phyloP scores from a whole-genome alignment of 2,888 invertebrate species.

The Rhogogaster chlorosoma region DNA sequence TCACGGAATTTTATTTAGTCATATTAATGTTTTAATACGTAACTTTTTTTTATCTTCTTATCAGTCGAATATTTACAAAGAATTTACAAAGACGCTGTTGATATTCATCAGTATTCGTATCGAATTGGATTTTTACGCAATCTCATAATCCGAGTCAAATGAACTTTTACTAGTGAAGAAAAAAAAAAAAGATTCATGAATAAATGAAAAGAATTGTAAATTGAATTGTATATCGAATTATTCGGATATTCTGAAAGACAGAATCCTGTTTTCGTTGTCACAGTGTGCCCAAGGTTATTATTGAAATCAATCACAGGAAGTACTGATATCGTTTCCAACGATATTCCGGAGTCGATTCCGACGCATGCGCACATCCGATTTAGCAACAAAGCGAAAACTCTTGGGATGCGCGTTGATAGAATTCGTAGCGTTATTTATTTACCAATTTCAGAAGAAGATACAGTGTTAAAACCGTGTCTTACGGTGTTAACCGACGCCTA shows the following conservation, averaged over 20 bases:
- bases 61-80: neutral
- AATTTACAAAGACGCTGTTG: neutral
- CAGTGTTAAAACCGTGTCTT: slow-evolving; percentile 47
- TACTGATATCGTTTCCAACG: neutral
- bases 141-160: slow-evolving; percentile 8
- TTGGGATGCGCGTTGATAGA: slow-evolving; percentile 52
- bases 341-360: neutral
- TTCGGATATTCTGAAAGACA: neutral
- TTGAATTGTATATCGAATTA: neutral
- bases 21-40: neutral
- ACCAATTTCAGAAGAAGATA: slow-evolving; percentile 28
- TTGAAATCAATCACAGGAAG: neutral
- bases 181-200: neutral
- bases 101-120: neutral
- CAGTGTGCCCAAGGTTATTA: neutral
- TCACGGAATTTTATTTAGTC: neutral
- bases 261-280: neutral
- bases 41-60: neutral
- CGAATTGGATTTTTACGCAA: neutral
- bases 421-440: slow-evolving; percentile 50
- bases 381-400: slow-evolving; percentile 54
- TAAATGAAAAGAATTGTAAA: neutral
- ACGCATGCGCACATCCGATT: slow-evolving; percentile 43
- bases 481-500: slow-evolving; percentile 54
- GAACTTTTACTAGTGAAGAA: neutral